Evolutionary conservation across 1,140 invertebrate species (phyloP), one percentile per base, ranked within the genome.

Genomic region (Plodia interpunctella): DNA sequence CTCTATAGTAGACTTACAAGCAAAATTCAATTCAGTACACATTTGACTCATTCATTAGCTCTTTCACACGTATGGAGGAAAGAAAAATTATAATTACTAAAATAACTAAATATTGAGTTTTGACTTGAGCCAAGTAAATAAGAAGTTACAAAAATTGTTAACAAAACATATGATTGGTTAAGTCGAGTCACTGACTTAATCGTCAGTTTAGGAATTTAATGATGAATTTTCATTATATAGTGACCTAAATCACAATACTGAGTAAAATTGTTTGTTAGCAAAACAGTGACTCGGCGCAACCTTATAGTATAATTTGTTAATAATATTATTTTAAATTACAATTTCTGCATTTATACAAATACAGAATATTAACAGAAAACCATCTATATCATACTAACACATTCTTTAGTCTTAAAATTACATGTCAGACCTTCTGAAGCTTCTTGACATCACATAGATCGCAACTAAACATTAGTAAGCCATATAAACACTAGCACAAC

Each of bases 401-500:
- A 59, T 61, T 68, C 69, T 55, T 50, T 75, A 44, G 59, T 62
- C 68, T 69, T 78, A 80, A 74, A 75, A 70, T 75, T 72, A 76
- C 65, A 75, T 63, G 72, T 66, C 62, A 66, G 70, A 74, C 71
- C 68, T 69, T 78, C 65, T 63, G 55, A 81, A 81, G 74, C 76
- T 67, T 65, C 53, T 73, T 68, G 68, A 72, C 71, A 78, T 78
- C 75, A 83, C 82, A 83, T 78, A 74, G 71, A 82, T 83, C 66
- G 81, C 81, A 83, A 88, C 75, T 70, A 77, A 80, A 84, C 62
- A 79, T 72, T 66, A 65, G 69, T 63, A 83, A 83, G 80, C 80
- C 60, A 59, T 69, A 57, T 61, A 66, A 69, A 69, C 53, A 64
- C 60, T 60, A 63, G 64, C 68, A 70, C 62, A 63, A 62, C 65